Conservation (phyloP, 2,113 vertebrate species). For the Megaptera novaeangliae region DNA sequence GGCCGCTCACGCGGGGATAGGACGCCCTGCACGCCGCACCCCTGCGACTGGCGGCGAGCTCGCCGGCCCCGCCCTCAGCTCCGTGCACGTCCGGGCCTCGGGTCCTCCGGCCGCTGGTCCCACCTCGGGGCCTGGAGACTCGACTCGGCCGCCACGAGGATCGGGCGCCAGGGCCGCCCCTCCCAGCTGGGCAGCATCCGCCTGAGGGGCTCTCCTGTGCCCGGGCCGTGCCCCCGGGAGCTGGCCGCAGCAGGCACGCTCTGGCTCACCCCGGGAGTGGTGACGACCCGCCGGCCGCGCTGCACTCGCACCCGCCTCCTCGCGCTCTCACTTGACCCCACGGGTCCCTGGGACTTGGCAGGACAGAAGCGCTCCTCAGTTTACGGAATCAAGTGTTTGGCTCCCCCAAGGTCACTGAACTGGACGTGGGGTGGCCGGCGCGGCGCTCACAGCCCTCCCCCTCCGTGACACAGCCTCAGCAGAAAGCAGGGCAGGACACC, state of each 20-base stretch:
- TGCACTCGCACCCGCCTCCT: neutral
- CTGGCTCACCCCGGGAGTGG: accelerated
- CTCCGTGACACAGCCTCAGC: neutral
- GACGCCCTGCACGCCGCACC: neutral
- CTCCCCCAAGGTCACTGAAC: neutral
- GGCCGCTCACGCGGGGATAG: neutral
- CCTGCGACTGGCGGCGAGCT: neutral
- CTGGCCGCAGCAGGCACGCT: accelerated
- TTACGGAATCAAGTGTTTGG: neutral
- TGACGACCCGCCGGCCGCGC: too few relatives aligned
- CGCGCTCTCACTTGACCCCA: accelerated
- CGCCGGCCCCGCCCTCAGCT: neutral
- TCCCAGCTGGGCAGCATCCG: too few relatives aligned
- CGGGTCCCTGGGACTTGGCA: neutral
- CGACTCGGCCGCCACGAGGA: neutral
- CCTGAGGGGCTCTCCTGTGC: neutral
- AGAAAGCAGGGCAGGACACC: neutral
- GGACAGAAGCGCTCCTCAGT: neutral
- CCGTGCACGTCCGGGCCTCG: neutral
- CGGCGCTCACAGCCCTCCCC: neutral
- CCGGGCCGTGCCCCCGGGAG: accelerated
- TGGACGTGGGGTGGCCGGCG: neutral
- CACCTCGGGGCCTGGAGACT: accelerated
- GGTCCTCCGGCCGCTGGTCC: too few relatives aligned
- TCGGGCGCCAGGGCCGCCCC: neutral